Base-by-base conservation (phyloP, 2,888 invertebrate genomes). In the Drosophila limbata region DNA sequence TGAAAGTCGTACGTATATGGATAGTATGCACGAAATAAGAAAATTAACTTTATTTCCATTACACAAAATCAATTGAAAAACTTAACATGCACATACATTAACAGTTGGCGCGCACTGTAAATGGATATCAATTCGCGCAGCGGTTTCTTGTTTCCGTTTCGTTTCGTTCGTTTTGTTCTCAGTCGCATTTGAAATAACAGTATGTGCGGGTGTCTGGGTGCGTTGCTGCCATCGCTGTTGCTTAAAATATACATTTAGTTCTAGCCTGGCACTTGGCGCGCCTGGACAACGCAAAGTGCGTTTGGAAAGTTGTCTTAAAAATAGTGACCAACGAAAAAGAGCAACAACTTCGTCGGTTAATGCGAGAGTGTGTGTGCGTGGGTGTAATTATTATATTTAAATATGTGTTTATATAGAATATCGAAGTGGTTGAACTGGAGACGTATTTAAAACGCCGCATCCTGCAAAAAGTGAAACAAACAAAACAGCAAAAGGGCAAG, bases 391-490 rank as follows among this genome's bases (percentile, higher is more conserved):
- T n/a, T 48, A 47, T 9, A 62, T 53, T 31, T 25, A 40, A 56
- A 56, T 47, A 33, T 13, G 17, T 50, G 21, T 33, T 37, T 39
- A 15, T 37, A 17, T 21, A 53, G 0, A 37, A 37, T 35, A 28
- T 40, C 25, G 33, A 51, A 48, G 28, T 39, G 37, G 15, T 40
- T 39, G 15, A 47, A 47, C 55, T 35, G 15, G 37, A 28, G n/a
- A 40, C 28, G 33, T 42, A 21, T 62, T 53, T 40, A 55, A 84
- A 84, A 84, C 47, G 82, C 84, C 87, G 84, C 87, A 84, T 87
- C 84, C 82, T 84, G 73, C 76, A 60, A 73, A 77, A 78, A 84
- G 69, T 72, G 76, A 87, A 82, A 80, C 69, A 87, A 82, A 87
- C 77, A 74, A 68, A 63, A 69, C 55, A 59, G 42, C 25, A 70